Base-by-base conservation (phyloP, 2,113 vertebrate genomes). In the Lophotis ruficrista region DNA sequence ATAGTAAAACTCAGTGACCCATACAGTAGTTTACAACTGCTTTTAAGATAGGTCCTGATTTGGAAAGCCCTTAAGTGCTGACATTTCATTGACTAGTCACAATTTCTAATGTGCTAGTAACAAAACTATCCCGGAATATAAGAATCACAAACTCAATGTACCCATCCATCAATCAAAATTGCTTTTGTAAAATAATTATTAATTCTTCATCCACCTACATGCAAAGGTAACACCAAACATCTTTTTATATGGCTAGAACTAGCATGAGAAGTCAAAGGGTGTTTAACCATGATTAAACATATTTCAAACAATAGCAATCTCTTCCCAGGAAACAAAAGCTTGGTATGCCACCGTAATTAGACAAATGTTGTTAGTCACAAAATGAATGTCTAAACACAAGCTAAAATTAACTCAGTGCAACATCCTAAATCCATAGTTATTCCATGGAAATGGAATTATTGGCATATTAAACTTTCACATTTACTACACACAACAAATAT, bases 371-470 rank as follows among this genome's bases (percentile, higher is more conserved):
- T 91, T 93, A 89, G 73, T 65, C 61, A 54, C 58, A 92, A 83
- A 94, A 95, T 38, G 41, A 76, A 53, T 43, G 28, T 72, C 65
- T 66, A 91, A 93, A 70, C 41, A 82, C 61, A 83, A 92, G 22
- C 61, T 82, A 73, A 92, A 86, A 90, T 92, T 84, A 75, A 91
- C 80, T 84, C 61, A 58, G 54, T 5, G 9, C 35, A 91, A 64
- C 83, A 85, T 83, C 83, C 78, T 80, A 91, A 89, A 94, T 91
- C 73, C 89, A 85, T 83, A 72, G 87, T 79, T 94, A 94, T 94
- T 83, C 93, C 81, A 87, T 89, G 73, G 66, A 94, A 96, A 93
- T 82, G 45, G 91, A 92, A 94, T 94, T 96, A 91, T 77, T 95
- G 83, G n/a, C 70, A 87, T 94, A 83, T 79, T 87, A 95, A 94